Base-by-base conservation (phyloP, 2,888 invertebrate species). In the Eupeodes luniger region DNA sequence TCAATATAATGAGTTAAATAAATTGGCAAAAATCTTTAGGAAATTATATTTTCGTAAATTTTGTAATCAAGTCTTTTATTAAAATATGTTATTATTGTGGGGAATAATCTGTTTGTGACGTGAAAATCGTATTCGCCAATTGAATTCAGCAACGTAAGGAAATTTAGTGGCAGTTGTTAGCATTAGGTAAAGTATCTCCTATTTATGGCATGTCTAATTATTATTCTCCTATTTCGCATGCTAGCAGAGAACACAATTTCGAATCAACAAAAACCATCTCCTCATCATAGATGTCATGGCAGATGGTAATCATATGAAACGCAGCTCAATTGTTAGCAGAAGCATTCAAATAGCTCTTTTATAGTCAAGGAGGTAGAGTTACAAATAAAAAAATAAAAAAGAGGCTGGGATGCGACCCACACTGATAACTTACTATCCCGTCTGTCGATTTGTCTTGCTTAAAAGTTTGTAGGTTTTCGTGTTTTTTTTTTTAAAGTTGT, bases 131-230 rank as follows among this genome's bases (percentile, higher is more conserved):
- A 40, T 57, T 16, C 47, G 34, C 66, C 59, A 59, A 59, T 59
- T 59, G 34, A 59, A 53, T 62, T 7, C 16, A 55, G 49, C 49
- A 51, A 59, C 34, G 34, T 5, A 16, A 62, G 16, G 2, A 62
- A 16, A 2, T 40, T n/a, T 16, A 62, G 5, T 40, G 16, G 61
- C 10, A 66, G 7, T 57, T 40, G 7, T 19, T 40, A 40, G 40
- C 40, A 40, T 40, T 40, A 40, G 40, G 11, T 47, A 59, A 34
- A 14, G 14, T 59, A 40, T 47, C 12, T 47, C 47, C 12, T 14
- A 19, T 19, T 19, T 19, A 47, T 47, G 14, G 11, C 40, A 62
- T 74, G 27, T 79, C 77, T 83, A 78, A 83, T 83, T 78, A 83
- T 78, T 59, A 47, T 59, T 40, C 40, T 40, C 40, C 6, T 40